Evolutionary conservation across 1,140 invertebrate species (phyloP).

Genomic region (Listronotus bonariensis): DNA sequence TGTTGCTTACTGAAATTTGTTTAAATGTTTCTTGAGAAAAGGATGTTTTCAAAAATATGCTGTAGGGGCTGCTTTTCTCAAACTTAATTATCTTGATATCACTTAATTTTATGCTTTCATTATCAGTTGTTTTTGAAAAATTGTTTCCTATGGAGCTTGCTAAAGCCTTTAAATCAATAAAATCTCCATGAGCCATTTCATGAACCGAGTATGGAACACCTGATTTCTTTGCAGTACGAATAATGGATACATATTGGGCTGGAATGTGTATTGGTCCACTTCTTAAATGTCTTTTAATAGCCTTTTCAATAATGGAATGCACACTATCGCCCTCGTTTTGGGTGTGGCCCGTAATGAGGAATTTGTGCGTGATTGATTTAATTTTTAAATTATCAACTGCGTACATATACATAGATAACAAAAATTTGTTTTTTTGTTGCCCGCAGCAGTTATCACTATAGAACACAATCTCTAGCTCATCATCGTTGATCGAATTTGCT

Average conservation of each 20-base stretch:
- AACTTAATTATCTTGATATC: too few relatives aligned
- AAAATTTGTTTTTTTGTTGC: conserved; percentile 56
- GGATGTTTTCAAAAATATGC: too few relatives aligned
- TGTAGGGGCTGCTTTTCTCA: too few relatives aligned
- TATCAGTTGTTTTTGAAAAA: too few relatives aligned
- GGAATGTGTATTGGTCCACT: too few relatives aligned
- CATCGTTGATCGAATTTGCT: not conserved
- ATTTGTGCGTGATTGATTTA: conserved; percentile 52
- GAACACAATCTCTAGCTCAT: conserved; percentile 20
- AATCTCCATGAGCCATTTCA: not conserved
- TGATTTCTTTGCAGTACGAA: conserved; percentile 27
- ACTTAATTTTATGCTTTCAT: too few relatives aligned
- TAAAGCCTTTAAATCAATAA: too few relatives aligned
- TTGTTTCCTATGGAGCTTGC: too few relatives aligned
- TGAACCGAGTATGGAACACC: conserved; percentile 4
- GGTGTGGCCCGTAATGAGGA: conserved; percentile 52
- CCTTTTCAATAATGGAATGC: conserved; percentile 53
- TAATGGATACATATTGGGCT: conserved; percentile 26
- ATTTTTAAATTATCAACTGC: conserved; percentile 42
- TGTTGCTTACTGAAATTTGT: too few relatives aligned
- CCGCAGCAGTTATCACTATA: conserved; percentile 55
- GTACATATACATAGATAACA: conserved; percentile 49
- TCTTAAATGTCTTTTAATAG: not conserved
- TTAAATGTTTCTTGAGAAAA: too few relatives aligned
- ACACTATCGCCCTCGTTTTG: conserved; percentile 55